Evolutionary conservation across 1,140 invertebrate species (phyloP).

Genomic region (Cotesia typhae): DNA sequence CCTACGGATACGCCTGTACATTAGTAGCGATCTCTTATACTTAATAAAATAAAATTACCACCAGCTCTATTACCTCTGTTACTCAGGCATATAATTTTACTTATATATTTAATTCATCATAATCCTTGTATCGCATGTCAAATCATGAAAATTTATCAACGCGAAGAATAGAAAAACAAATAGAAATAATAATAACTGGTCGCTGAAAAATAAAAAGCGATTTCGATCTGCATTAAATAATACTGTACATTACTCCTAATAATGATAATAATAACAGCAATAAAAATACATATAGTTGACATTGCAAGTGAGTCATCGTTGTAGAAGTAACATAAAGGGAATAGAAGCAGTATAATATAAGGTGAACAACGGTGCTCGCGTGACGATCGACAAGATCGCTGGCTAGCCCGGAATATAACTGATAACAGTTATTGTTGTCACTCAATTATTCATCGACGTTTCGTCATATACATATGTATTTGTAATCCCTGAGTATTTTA

Average conservation of each 20-base stretch:
- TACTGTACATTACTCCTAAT: too few relatives aligned
- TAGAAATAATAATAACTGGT: too few relatives aligned
- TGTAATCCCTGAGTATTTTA: conserved; percentile 17
- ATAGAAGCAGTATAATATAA: too few relatives aligned
- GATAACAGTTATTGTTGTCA: conserved; percentile 40
- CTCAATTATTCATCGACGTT: conserved; percentile 47
- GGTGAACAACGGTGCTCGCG: background rate
- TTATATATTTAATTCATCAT: too few relatives aligned
- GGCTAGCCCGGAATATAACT: background rate
- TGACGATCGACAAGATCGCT: background rate
- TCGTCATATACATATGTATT: conserved; percentile 10
- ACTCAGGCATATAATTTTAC: too few relatives aligned
- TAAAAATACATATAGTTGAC: background rate
- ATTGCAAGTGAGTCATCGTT: background rate
- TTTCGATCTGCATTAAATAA: too few relatives aligned
- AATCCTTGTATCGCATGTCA: too few relatives aligned
- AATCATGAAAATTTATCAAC: too few relatives aligned
- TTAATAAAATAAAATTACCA: background rate
- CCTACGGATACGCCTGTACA: conserved; percentile 1
- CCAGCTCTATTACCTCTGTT: conserved; percentile 1
- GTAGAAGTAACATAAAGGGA: background rate
- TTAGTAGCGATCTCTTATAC: background rate
- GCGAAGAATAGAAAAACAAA: too few relatives aligned
- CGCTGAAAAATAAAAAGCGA: too few relatives aligned
- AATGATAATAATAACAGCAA: too few relatives aligned